These are phyloP conservation scores for Cephus sareptanus DNA, from an alignment of 2,888 invertebrate species.

Conservation along the genomic window DNA sequence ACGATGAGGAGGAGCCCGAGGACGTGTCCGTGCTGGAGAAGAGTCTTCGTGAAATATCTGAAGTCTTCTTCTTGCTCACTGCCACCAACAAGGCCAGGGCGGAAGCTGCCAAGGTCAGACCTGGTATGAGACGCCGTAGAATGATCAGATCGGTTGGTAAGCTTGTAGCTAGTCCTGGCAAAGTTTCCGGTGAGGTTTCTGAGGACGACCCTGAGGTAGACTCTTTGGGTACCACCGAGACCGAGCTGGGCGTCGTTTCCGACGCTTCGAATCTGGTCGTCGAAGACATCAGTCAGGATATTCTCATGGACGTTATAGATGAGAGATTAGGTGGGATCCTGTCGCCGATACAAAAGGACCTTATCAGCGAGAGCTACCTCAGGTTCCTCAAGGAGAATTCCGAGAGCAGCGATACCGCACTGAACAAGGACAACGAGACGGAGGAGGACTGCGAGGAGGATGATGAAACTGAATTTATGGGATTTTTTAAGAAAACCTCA, in stretches of 20 bases:
- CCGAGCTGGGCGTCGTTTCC: not conserved
- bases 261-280: not conserved
- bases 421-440: not conserved
- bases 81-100: slow-evolving; percentile 22
- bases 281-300: slow-evolving; percentile 24
- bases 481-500: not conserved
- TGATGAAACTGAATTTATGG: not conserved
- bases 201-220: not conserved
- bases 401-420: not conserved
- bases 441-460: not conserved
- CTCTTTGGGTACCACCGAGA: not conserved
- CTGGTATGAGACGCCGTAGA: not conserved
- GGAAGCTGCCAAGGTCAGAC: not conserved
- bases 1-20: slow-evolving; percentile 1
- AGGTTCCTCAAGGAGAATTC: not conserved
- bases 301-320: slow-evolving; percentile 23
- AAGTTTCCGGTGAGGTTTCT: not conserved
- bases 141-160: not conserved
- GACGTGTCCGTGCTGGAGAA: slow-evolving; percentile 27
- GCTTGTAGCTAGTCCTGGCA: not conserved
- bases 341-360: slow-evolving; percentile 11
- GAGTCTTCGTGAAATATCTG: slow-evolving; percentile 39
- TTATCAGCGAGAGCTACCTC: slow-evolving; percentile 12
- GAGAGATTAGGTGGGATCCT: slow-evolving; percentile 26
- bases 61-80: slow-evolving; percentile 31